Conservation (phyloP, 2,113 vertebrate genomes). For the Pardalotus punctatus region DNA sequence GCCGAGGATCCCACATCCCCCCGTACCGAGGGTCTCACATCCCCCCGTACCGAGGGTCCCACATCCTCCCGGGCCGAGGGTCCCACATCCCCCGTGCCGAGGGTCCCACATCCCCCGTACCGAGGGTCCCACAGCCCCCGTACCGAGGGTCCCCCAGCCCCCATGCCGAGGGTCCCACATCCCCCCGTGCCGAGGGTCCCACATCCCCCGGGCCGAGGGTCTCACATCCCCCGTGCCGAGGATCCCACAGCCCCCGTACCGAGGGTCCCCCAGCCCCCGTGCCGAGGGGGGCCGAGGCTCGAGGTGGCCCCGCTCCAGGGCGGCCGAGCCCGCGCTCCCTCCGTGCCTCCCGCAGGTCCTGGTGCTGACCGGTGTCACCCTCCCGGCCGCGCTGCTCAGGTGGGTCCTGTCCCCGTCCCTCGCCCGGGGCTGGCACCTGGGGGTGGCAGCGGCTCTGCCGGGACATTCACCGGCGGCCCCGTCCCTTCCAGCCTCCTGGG, state of each 20-base stretch:
- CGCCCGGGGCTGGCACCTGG: not conserved
- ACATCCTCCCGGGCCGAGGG: rapidly evolving
- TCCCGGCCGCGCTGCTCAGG: constrained; percentile 16
- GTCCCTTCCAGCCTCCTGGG: constrained; percentile 44
- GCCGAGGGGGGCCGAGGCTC: not conserved
- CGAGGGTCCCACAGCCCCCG: not conserved
- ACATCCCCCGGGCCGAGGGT: rapidly evolving
- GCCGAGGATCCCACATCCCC: not conserved
- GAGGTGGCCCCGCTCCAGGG: not conserved
- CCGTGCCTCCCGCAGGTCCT: not conserved
- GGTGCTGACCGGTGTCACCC: not conserved
- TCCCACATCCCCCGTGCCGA: rapidly evolving
- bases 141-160: too few species aligned
- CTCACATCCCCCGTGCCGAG: rapidly evolving
- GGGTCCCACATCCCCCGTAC: not conserved
- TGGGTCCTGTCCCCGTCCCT: not conserved
- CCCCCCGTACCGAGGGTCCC: not conserved
- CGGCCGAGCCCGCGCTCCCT: not conserved
- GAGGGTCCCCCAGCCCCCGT: too few species aligned
- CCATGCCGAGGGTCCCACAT: not conserved
- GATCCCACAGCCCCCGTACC: too few species aligned
- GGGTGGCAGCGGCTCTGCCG: not conserved
- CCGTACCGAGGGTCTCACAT: rapidly evolving
- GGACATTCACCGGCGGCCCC: rapidly evolving
- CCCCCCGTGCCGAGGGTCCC: rapidly evolving